Percentiles rank a stretch among this genome's conserved stretches.
Evolutionary conservation across 1,140 invertebrate genomes (phyloP).

Genomic region (Caenorhabditis briggsae): DNA sequence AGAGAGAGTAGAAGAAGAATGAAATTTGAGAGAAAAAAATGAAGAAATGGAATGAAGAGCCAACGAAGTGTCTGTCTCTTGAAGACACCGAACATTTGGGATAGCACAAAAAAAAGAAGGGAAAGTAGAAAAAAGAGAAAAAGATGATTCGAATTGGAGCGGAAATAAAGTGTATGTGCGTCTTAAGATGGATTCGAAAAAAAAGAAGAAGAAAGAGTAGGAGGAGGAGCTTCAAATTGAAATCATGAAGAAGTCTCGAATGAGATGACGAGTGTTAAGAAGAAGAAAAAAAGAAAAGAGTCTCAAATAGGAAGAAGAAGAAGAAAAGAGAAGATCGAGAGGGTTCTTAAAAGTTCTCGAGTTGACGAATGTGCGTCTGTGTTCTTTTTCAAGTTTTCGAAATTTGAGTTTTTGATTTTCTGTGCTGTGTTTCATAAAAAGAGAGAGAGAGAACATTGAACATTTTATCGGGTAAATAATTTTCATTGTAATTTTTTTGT

Average conservation of each 20-base stretch:
- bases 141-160: slow-evolving; percentile 34
- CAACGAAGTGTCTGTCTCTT: neutral
- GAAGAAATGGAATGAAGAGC: slow-evolving; percentile 14
- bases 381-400: neutral
- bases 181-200: neutral
- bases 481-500: too few relatives aligned
- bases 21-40: slow-evolving; percentile 39
- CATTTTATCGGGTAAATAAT: too few relatives aligned
- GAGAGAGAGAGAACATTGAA: neutral
- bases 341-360: neutral
- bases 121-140: slow-evolving; percentile 12
- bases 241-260: slow-evolving; percentile 37
- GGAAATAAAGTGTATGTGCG: slow-evolving; percentile 47
- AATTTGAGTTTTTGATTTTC: neutral
- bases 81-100: slow-evolving; percentile 22
- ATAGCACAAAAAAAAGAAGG: neutral
- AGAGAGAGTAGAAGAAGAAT: neutral
- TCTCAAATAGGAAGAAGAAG: neutral
- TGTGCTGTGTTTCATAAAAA: neutral
- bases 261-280: neutral
- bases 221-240: slow-evolving; percentile 8
- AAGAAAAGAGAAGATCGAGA: neutral
- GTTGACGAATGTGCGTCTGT: neutral
- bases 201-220: neutral
- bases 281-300: slow-evolving; percentile 11